Base-by-base conservation (phyloP, 2,797 vertebrate genomes). In the Coendou prehensilis region DNA sequence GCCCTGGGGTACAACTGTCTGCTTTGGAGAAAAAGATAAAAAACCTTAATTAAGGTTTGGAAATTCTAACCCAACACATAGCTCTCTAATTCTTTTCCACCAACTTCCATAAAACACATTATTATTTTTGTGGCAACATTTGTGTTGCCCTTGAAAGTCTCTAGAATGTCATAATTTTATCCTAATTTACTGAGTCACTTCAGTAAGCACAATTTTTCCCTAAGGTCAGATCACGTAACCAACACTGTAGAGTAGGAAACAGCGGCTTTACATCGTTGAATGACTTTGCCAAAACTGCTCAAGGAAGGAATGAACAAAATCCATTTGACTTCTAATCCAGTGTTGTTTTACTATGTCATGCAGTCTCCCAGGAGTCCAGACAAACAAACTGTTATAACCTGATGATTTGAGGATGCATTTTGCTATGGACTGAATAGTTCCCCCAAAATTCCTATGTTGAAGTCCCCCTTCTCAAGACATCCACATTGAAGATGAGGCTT, bases 11-110 rank as follows among this genome's bases (percentile, higher is more conserved):
- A 78, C 64, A 64, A 50, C 95, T 81, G 63, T 56, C 78, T 92
- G 7, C 64, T 67, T 6, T 18, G 33, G 33, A 87, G 78, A 81
- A 73, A 5, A 83, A 82, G 71, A 87, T 57, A 96, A 97, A 82
- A 64, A 84, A 78, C 13, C 26, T 71, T 84, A 95, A 96, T 78
- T 81, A 90, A 96, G 78, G 41, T 47, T 78, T 85, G 13, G 14
- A 90, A 95, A 94, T 45, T 71, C 73, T 94, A 95, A 85, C 47
- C 50, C 73, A 88, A 71, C 41, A 20, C 14, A 47, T 5, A 57
- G 18, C 64, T 94, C 86, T 92, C 88, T 81, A 63, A 93, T 90
- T 92, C 88, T 82, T 96, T 87, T 63, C 78, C 84, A 91, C 56
- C 5, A 20, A 73, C 54, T 56, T 87, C 59, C 28, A 85, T 47